Base-by-base conservation (phyloP, 2,797 vertebrate species). In the Macroramphosus scolopax region DNA sequence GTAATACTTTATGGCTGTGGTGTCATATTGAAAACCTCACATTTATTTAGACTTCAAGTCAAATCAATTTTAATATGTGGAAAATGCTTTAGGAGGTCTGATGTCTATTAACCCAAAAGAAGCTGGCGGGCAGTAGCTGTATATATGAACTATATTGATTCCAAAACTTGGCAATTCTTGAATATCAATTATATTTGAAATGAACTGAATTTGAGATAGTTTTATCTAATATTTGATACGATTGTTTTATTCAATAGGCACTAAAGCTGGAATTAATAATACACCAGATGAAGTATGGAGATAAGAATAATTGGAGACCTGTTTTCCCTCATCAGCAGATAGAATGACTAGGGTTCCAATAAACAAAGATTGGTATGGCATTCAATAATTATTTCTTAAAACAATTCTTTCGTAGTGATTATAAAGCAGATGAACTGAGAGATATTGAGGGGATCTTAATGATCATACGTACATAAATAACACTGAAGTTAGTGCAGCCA, bases 1-100 rank as follows among this genome's bases (percentile, higher is more conserved):
- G 96, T 98, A 92, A 67, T 3, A 31, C 0, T 43, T 5, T n/a
- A 31, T 12, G n/a, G 5, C 17, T 37, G 7, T 42, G 15, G 13
- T 44, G 8, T 59, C 46, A 3, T 35, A 14, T 26, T 32, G 18
- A 48, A 35, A 17, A n/a, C n/a, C n/a, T n/a, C n/a, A n/a, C n/a
- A n/a, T n/a, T n/a, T n/a, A n/a, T n/a, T n/a, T n/a, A n/a, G n/a
- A n/a, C n/a, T n/a, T n/a, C n/a, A n/a, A n/a, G n/a, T n/a, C n/a
- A n/a, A n/a, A n/a, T n/a, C n/a, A n/a, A n/a, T n/a, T n/a, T n/a
- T n/a, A n/a, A n/a, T n/a, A n/a, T n/a, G n/a, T n/a, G n/a, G n/a
- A n/a, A n/a, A n/a, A n/a, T n/a, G n/a, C n/a, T n/a, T n/a, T n/a
- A n/a, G n/a, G n/a, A n/a, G n/a, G n/a, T n/a, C n/a, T n/a, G n/a